Percentiles rank a stretch among this genome's conserved stretches.
Evolutionary conservation across 2,888 invertebrate genomes (phyloP).

Genomic region (Frankliniella fusca): DNA sequence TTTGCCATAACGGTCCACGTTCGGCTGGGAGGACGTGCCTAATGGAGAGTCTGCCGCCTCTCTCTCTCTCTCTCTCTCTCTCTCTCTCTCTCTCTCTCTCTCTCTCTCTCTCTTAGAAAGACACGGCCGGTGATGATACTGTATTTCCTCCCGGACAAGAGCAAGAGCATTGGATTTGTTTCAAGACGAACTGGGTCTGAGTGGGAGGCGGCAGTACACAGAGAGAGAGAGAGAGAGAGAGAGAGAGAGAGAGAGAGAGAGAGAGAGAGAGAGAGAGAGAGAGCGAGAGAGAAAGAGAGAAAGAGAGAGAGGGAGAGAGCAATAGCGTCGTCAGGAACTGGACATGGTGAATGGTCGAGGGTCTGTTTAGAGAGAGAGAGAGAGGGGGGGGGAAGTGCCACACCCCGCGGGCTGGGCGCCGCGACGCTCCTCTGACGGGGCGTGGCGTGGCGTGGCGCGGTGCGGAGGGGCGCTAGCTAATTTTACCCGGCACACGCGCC

Average conservation of each 20-base stretch:
- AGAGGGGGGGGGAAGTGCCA: too few relatives aligned
- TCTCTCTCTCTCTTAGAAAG: neutral
- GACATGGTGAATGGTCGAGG: too few relatives aligned
- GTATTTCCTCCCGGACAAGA: too few relatives aligned
- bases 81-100: slow-evolving; percentile 1
- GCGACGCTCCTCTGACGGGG: too few relatives aligned
- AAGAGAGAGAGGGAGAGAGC: too few relatives aligned
- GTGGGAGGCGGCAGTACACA: neutral
- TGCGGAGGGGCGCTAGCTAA: too few relatives aligned
- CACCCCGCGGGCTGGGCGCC: too few relatives aligned
- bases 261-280: slow-evolving; percentile 1
- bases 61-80: neutral
- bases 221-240: neutral
- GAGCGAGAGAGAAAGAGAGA: neutral
- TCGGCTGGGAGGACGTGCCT: neutral
- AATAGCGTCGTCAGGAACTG: too few relatives aligned
- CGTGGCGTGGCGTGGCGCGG: too few relatives aligned
- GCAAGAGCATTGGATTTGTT: too few relatives aligned
- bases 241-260: neutral
- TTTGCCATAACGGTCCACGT: neutral
- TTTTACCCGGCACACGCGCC: too few relatives aligned
- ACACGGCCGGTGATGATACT: neutral
- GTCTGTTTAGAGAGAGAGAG: too few relatives aligned
- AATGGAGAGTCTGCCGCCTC: neutral
- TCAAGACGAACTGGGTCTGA: neutral